phyloP scores from a whole-genome alignment of 2,888 invertebrate species.

The Bimastos eiseni region DNA sequence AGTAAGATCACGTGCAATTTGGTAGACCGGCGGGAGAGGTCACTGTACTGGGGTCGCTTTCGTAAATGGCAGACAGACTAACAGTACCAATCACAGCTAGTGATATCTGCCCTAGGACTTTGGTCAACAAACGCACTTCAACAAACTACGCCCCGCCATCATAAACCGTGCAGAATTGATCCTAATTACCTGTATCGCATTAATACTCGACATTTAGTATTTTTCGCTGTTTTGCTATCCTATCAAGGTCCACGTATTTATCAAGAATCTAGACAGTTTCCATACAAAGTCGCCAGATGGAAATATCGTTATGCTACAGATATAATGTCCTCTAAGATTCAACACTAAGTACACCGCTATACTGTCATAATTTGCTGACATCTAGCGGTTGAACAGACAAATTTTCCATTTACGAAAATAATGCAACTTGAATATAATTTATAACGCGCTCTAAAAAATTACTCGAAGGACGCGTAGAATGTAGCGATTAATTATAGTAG shows the following conservation, averaged over 20 bases:
- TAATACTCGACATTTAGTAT: not conserved
- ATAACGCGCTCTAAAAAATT: no score
- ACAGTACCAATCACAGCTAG: not conserved
- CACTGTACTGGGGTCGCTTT: conserved; percentile 1
- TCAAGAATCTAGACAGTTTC: not conserved
- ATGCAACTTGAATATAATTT: no score
- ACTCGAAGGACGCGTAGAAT: no score
- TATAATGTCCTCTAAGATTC: not conserved
- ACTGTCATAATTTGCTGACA: not conserved
- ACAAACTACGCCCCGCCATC: not conserved
- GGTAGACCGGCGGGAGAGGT: not conserved
- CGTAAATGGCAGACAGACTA: not conserved
- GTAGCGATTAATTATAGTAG: no score
- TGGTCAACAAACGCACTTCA: not conserved
- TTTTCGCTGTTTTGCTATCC: not conserved
- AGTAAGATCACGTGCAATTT: not conserved
- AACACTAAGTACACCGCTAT: not conserved
- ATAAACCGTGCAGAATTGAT: not conserved
- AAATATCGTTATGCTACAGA: not conserved
- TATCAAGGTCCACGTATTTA: not conserved
- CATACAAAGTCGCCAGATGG: not conserved
- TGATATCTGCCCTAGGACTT: not conserved
- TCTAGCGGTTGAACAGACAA: not conserved
- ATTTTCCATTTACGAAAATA: no score
- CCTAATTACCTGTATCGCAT: not conserved